Evolutionary conservation across 2,113 vertebrate genomes (phyloP), one percentile per base, ranked within the genome.

Genomic region (Chaetorhynchus papuensis): DNA sequence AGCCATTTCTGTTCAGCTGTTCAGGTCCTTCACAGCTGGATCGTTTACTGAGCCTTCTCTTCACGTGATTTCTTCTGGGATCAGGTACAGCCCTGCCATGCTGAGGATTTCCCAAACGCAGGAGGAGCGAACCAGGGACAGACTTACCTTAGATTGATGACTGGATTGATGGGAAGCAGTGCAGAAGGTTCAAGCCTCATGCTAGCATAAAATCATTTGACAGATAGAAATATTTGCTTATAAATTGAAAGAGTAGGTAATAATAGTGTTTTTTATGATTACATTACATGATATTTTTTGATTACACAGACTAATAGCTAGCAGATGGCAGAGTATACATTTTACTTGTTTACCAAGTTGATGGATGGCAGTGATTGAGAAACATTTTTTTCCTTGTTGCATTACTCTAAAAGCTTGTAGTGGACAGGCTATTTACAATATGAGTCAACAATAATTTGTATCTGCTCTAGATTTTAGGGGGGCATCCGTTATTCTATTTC

Each of bases 261-360:
- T 96, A 95, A 94, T 90, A 93, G 92, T 90, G 41, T 30, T 74
- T 96, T 97, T 91, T 92, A 88, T 89, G 81, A 97, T 97, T 94
- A 86, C 56, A 91, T 96, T 96, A 90, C 57, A 70, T 88, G 87
- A 83, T 92, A 74, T 95, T 97, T 96, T 96, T 64, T 94, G 94
- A 97, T 97, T 94, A 95, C 81, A 56, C 84, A 93, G 86, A 82
- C 92, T 95, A 97, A 97, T 93, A 97, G 94, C 92, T 85, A 92
- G 69, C 93, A 97, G 87, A 95, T 96, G 90, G 91, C 64, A 88
- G 47, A 78, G 64, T 94, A 49, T 91, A 80, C 87, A 27, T 92
- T 93, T 85, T 92, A 63, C 45, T 89, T 94, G 77, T 97, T 97
- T 95, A 88, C 78, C 8, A 39, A 82, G 82, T 89, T 90, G 79